Evolutionary conservation across 2,113 vertebrate genomes (phyloP).

Genomic region (Passerina amoena): DNA sequence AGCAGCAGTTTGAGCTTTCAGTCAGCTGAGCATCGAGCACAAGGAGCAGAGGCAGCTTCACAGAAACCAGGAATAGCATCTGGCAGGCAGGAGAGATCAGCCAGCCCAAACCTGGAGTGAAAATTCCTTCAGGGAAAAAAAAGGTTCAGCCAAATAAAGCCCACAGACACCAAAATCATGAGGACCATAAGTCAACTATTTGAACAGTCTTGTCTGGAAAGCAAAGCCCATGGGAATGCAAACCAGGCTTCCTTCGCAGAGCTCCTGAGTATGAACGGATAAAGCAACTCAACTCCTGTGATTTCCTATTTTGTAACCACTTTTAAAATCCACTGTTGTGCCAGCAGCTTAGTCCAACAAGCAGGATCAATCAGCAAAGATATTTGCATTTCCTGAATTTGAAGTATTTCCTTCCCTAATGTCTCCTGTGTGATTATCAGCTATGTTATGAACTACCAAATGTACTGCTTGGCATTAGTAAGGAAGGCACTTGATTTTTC

Average conservation of each 20-base stretch:
- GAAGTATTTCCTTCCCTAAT: neutral
- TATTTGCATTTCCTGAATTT: neutral
- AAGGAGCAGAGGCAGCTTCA: fast-evolving
- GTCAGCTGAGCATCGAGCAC: neutral
- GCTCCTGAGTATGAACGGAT: neutral
- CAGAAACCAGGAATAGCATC: fast-evolving
- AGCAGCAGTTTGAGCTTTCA: neutral
- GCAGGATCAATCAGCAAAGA: neutral
- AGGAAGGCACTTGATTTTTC: neutral
- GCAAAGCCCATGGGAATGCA: neutral
- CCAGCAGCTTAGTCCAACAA: neutral
- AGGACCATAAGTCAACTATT: neutral
- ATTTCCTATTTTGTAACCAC: neutral
- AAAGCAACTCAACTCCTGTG: neutral
- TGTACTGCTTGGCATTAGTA: neutral
- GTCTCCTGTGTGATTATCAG: neutral
- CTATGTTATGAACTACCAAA: neutral
- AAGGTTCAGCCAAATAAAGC: neutral
- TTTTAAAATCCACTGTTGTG: neutral
- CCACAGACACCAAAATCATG: neutral
- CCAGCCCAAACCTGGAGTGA: neutral
- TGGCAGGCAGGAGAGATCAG: neutral
- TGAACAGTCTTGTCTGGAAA: neutral
- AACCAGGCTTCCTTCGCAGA: neutral
- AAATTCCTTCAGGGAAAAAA: neutral